A percentile compares a stretch with the other conserved stretches of the same genome.
Evolutionary conservation across 1,140 invertebrate genomes (phyloP).

Genomic region (Polypedilum pembai): DNA sequence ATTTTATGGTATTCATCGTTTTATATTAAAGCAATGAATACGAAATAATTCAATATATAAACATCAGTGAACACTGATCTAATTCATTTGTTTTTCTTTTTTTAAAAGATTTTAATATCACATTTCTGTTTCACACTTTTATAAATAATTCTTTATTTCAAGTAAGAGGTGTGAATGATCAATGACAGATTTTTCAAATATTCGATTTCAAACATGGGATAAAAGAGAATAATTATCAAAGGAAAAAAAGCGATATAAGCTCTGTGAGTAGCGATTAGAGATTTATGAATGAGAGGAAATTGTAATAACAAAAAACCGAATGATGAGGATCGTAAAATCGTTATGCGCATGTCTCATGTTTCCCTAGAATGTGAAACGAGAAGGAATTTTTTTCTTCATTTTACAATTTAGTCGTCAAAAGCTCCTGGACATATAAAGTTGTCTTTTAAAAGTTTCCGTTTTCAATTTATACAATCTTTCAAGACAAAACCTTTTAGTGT

Average conservation of each 20-base stretch:
- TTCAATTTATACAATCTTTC: too few species aligned
- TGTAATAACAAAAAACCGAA: conserved; percentile 1
- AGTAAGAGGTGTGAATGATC: background rate
- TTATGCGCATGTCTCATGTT: background rate
- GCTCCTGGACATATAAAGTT: background rate
- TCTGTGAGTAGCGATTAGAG: background rate
- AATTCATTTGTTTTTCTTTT: too few species aligned
- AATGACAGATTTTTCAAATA: background rate
- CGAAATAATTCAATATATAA: too few species aligned
- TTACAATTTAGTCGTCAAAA: background rate
- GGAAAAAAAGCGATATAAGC: background rate
- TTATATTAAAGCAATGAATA: too few species aligned
- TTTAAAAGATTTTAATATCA: too few species aligned
- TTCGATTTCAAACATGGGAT: background rate
- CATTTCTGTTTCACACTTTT: too few species aligned
- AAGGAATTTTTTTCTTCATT: background rate
- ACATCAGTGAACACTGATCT: too few species aligned
- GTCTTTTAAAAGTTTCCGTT: background rate
- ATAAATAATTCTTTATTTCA: too few species aligned
- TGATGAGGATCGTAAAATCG: background rate
- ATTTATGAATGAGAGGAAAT: conserved; percentile 3
- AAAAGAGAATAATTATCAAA: background rate
- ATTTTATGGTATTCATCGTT: too few species aligned
- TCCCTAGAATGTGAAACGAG: background rate
- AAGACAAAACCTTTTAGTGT: background rate